These are phyloP conservation scores for Engystomops pustulosus DNA, from an alignment of 2,113 vertebrate genomes.

Conservation along the genomic window DNA sequence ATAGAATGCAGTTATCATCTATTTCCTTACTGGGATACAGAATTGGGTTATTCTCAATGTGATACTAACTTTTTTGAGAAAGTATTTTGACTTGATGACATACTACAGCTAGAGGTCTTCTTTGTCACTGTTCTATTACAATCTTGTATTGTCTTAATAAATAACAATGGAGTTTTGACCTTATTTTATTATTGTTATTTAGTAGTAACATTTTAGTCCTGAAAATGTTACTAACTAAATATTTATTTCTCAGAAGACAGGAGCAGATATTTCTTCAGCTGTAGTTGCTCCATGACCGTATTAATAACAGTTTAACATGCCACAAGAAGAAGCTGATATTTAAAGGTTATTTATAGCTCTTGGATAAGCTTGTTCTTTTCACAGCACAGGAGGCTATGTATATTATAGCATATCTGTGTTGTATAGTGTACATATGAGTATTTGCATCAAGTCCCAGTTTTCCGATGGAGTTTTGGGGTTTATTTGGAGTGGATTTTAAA, in stretches of 20 bases:
- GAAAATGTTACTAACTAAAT: neutral
- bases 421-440: neutral
- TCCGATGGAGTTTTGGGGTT: too few species aligned
- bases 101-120: too few species aligned
- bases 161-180: too few species aligned
- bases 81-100: too few species aligned
- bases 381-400: neutral
- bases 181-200: too few species aligned
- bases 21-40: too few species aligned
- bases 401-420: neutral
- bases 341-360: neutral
- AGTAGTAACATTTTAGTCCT: neutral
- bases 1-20: too few species aligned
- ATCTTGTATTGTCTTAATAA: too few species aligned
- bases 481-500: too few species aligned
- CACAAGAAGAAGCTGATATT: conserved; percentile 9
- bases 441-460: neutral
- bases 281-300: neutral
- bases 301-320: conserved; percentile 1
- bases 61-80: too few species aligned
- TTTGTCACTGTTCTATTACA: too few species aligned
- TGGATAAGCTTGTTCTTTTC: conserved; percentile 6
- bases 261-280: neutral
- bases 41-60: too few species aligned
- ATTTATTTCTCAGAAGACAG: neutral